phyloP scores from a whole-genome alignment of 1,140 invertebrate species.

The Drosophila simulans region DNA sequence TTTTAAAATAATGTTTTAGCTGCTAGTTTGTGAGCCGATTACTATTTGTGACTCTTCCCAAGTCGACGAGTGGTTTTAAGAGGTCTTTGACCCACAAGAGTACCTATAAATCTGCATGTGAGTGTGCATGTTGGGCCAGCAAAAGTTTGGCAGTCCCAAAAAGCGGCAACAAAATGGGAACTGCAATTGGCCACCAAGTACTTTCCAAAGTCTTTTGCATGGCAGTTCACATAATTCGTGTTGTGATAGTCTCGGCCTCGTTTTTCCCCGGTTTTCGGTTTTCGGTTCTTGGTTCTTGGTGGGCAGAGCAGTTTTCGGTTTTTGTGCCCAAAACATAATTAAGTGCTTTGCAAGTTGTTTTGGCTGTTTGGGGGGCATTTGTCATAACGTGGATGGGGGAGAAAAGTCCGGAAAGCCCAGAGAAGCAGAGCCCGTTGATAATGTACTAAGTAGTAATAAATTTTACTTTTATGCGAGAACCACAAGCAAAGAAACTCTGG shows the following conservation, averaged over 20 bases:
- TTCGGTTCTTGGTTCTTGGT: conserved; percentile 37
- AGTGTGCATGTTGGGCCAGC: conserved; percentile 1
- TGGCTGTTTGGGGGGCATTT: conserved; percentile 58
- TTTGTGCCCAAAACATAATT: conserved; percentile 76
- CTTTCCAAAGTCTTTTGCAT: conserved; percentile 79
- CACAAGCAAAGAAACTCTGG: conserved; percentile 56
- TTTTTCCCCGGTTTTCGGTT: conserved; percentile 45
- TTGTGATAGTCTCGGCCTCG: conserved; percentile 70
- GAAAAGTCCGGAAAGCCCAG: background rate
- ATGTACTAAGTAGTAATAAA: conserved; percentile 77
- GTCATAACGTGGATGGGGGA: conserved; percentile 47
- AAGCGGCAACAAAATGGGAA: conserved; percentile 49
- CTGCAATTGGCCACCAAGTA: conserved; percentile 76
- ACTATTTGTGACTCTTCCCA: background rate
- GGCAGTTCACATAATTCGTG: conserved; percentile 73
- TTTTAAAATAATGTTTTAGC: too few species aligned
- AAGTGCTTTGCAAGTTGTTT: conserved; percentile 78
- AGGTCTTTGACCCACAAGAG: conserved; percentile 21
- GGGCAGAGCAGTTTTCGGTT: conserved; percentile 48
- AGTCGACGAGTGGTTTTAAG: background rate
- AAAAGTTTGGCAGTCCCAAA: conserved; percentile 22
- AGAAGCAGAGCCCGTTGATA: conserved; percentile 57
- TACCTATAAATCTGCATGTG: conserved; percentile 14
- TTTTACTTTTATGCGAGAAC: conserved; percentile 77
- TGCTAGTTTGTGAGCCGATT: too few species aligned